phyloP scores from a whole-genome alignment of 92 coral and sea anemone genomes.

The Virgularia gustaviana region DNA sequence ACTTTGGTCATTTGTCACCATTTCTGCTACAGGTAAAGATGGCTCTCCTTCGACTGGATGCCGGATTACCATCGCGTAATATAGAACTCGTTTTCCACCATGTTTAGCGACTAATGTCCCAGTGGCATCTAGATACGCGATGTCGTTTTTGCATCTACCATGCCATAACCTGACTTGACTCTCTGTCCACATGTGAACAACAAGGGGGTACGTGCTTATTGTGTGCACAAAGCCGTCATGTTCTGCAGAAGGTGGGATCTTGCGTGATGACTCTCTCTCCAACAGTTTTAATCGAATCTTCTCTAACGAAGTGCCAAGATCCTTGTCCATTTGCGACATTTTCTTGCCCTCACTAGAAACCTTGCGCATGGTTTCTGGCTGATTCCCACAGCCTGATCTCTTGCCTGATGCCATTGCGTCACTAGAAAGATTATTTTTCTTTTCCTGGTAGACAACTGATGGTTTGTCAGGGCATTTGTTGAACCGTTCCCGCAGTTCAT shows the following conservation, averaged over 20 bases:
- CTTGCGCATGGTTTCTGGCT: neutral
- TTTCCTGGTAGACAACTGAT: conserved; percentile 8
- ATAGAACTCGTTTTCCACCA: conserved; percentile 38
- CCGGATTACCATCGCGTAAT: conserved; percentile 44
- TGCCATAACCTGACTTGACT: conserved; percentile 60
- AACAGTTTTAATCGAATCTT: neutral
- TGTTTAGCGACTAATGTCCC: conserved; percentile 41
- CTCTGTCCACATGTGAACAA: conserved; percentile 56
- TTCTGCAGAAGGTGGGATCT: conserved; percentile 4
- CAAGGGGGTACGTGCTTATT: conserved; percentile 15
- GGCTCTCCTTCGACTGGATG: conserved; percentile 36
- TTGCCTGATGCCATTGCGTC: conserved; percentile 12
- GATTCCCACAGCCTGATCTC: conserved; percentile 6
- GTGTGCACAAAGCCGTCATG: conserved; percentile 15
- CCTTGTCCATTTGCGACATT: conserved; percentile 6
- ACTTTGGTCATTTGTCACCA: conserved; percentile 34
- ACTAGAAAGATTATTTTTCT: neutral
- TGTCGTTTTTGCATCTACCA: conserved; percentile 30
- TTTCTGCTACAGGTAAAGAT: conserved; percentile 50
- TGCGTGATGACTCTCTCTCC: neutral
- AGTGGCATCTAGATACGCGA: conserved; percentile 47
- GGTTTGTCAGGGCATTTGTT: conserved; percentile 15
- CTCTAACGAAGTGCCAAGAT: neutral
- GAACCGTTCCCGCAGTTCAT: neutral
- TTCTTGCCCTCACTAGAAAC: conserved; percentile 9